Percentiles rank a stretch among this genome's conserved stretches.
phyloP scores from a whole-genome alignment of 1,140 invertebrate species.

The Drosophila fuyamai region DNA sequence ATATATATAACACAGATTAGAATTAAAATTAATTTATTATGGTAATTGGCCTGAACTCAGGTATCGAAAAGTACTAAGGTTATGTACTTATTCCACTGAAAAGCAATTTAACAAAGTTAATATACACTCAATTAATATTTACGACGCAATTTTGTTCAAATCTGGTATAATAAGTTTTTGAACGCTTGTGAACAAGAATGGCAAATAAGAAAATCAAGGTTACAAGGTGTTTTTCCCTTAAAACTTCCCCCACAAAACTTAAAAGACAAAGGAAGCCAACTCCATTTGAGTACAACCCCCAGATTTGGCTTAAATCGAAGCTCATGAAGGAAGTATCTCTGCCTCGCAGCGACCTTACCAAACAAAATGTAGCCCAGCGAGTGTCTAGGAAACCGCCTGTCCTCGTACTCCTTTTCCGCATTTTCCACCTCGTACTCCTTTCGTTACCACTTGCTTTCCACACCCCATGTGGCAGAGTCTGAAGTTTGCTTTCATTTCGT shows the following conservation, averaged over 20 bases:
- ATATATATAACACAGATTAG: too few relatives aligned
- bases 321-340: conserved; percentile 43
- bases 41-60: too few relatives aligned
- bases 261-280: conserved; percentile 29
- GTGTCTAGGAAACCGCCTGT: conserved; percentile 46
- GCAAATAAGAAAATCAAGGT: conserved; percentile 41
- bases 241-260: conserved; percentile 20
- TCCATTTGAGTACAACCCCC: conserved; percentile 35
- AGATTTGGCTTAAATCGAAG: conserved; percentile 30
- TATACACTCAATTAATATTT: too few relatives aligned
- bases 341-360: conserved; percentile 37
- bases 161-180: background rate
- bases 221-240: conserved; percentile 16
- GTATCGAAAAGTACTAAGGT: too few relatives aligned
- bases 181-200: background rate
- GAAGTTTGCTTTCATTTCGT: conserved; percentile 63
- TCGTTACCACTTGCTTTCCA: background rate
- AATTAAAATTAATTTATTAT: too few relatives aligned
- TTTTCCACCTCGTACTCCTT: background rate
- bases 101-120: too few relatives aligned
- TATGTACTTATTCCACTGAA: too few relatives aligned
- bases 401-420: conserved; percentile 12
- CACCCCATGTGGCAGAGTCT: conserved; percentile 14
- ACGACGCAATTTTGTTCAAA: background rate
- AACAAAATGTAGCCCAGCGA: conserved; percentile 52